phyloP scores from a whole-genome alignment of 2,888 invertebrate genomes.

The Cactoblastis cactorum region DNA sequence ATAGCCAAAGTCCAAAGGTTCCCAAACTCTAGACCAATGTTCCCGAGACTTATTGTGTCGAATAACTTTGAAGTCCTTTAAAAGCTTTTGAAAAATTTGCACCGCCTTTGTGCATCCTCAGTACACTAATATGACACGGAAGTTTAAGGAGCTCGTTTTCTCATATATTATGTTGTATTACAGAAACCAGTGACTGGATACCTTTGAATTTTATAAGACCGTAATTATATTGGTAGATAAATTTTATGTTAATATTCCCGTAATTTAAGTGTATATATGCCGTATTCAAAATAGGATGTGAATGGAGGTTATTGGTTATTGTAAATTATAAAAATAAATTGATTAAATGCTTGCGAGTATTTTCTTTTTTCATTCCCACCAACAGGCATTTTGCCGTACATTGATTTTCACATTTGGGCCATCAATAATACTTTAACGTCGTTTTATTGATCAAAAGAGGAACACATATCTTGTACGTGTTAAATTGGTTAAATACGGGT shows the following conservation, averaged over 20 bases:
- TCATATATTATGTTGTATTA: not conserved
- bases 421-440: not conserved
- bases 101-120: too few species aligned
- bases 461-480: too few species aligned
- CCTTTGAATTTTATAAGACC: constrained; percentile 11
- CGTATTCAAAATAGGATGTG: constrained; percentile 43
- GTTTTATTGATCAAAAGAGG: too few species aligned
- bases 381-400: not conserved
- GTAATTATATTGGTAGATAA: constrained; percentile 32
- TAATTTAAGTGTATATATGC: constrained; percentile 61
- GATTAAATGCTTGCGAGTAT: constrained; percentile 23
- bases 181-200: not conserved
- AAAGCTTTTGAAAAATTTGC: too few species aligned
- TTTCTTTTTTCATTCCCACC: constrained; percentile 14
- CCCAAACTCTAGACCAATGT: too few species aligned
- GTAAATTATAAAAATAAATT: constrained; percentile 59
- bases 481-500: too few species aligned
- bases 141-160: too few species aligned
- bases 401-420: not conserved
- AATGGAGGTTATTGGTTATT: constrained; percentile 54
- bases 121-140: too few species aligned
- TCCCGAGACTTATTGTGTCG: too few species aligned
- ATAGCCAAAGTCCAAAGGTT: too few species aligned
- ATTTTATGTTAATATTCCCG: constrained; percentile 55
- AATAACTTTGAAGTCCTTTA: too few species aligned